A percentile compares a stretch with the other conserved stretches of the same genome.
Conservation (phyloP, 2,797 vertebrate species). For the Pseudomugil tenellus region DNA sequence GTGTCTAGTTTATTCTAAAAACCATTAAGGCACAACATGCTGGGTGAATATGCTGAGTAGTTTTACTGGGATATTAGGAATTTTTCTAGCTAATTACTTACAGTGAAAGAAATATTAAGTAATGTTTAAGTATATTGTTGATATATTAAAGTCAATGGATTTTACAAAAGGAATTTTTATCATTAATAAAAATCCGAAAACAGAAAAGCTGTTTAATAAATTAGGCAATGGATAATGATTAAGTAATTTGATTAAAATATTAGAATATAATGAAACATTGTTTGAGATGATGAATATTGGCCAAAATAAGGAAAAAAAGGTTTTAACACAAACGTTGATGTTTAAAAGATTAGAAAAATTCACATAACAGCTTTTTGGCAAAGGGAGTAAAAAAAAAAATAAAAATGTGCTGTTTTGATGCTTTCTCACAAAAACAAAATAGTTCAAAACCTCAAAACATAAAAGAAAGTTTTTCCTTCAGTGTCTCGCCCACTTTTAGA, state of each 20-base stretch:
- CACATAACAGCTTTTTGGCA: background rate
- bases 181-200: background rate
- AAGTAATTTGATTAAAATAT: background rate
- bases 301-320: background rate
- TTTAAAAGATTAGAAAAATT: background rate
- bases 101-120: background rate
- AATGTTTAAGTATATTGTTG: background rate
- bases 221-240: background rate
- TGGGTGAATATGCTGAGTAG: background rate
- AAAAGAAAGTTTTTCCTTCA: constrained; percentile 2
- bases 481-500: background rate
- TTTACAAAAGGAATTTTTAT: background rate
- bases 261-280: background rate
- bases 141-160: background rate
- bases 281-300: background rate
- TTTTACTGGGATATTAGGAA: background rate
- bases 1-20: constrained; percentile 8
- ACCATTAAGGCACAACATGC: background rate
- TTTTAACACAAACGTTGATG: background rate
- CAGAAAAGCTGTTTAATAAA: background rate
- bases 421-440: background rate
- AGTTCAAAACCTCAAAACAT: background rate
- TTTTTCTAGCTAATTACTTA: background rate
- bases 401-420: background rate
- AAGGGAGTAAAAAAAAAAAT: background rate